Evolutionary conservation across 1,140 invertebrate genomes (phyloP).

Genomic region (Trinorchestia longiramus): DNA sequence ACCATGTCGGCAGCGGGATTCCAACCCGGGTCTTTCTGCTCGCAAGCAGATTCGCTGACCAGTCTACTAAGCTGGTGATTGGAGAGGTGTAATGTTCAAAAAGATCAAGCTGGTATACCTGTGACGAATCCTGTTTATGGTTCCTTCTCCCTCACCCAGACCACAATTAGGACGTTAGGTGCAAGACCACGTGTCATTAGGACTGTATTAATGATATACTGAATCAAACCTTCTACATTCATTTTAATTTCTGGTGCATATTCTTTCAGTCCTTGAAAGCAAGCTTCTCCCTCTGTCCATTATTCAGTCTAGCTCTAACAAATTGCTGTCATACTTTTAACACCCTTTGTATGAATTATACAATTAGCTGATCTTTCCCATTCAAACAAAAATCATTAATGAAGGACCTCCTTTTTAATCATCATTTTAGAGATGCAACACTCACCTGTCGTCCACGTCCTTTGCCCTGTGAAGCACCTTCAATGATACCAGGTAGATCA

Average conservation of each 20-base stretch:
- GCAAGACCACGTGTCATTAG: neutral
- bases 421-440: neutral
- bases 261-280: neutral
- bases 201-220: neutral
- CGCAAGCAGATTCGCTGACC: no score
- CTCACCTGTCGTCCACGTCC: conserved; percentile 84
- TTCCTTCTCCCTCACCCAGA: no score
- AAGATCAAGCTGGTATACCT: no score
- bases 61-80: no score
- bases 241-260: neutral
- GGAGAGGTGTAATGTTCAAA: no score
- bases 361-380: no score
- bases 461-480: conserved; percentile 95
- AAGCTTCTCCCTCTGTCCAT: neutral
- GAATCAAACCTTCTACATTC: neutral
- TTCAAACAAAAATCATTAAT: neutral
- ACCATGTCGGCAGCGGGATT: no score
- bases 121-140: no score
- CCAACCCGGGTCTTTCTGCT: no score
- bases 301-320: neutral
- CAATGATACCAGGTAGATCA: conserved; percentile 96
- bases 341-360: no score
- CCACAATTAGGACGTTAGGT: neutral
- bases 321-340: neutral
- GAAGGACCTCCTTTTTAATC: neutral